Conservation (phyloP, 1,140 invertebrate species). For the Laupala kohalensis region DNA sequence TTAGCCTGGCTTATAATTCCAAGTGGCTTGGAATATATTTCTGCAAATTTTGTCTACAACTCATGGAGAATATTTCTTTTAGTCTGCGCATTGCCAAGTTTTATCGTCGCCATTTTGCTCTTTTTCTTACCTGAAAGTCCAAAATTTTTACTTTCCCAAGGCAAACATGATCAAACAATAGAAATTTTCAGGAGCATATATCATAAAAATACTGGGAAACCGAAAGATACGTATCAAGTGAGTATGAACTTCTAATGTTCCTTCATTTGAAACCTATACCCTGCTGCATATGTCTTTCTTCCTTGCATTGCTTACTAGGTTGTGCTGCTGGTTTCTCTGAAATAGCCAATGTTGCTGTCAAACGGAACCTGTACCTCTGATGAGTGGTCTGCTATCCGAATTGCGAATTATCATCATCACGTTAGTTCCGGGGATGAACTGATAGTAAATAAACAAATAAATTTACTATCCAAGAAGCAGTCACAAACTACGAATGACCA, state of each 20-base stretch:
- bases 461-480: no score
- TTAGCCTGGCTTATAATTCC: constrained; percentile 63
- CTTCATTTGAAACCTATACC: no score
- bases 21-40: constrained; percentile 19
- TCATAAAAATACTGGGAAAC: constrained; percentile 60
- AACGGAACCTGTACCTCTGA: no score
- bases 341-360: no score
- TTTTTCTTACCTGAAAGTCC: constrained; percentile 84
- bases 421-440: no score
- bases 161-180: constrained; percentile 61
- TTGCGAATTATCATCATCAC: no score
- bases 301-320: no score
- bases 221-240: constrained; percentile 55
- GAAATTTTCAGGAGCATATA: constrained; percentile 68
- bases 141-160: constrained; percentile 68
- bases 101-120: constrained; percentile 66
- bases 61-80: constrained; percentile 85
- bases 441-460: no score
- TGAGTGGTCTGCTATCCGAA: no score
- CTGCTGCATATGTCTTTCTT: no score
- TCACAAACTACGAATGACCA: no score
- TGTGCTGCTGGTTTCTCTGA: no score
- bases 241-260: constrained; percentile 11
- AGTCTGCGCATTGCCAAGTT: constrained; percentile 72
- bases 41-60: constrained; percentile 55